Conservation (phyloP, 2,113 vertebrate species). For the Propithecus coquereli region DNA sequence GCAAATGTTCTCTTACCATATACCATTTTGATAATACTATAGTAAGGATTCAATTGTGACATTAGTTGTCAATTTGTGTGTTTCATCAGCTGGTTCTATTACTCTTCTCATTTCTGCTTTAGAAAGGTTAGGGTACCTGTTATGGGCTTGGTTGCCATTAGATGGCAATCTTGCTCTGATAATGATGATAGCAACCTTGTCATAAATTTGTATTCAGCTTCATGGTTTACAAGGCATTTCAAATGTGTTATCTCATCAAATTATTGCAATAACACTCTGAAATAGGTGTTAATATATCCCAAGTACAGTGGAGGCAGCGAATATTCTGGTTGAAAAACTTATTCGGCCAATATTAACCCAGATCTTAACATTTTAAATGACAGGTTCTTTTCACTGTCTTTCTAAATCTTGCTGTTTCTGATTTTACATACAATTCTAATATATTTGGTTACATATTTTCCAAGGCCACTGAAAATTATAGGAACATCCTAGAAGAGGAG, state of each 20-base stretch:
- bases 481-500: not conserved
- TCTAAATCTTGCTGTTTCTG: not conserved
- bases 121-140: not conserved
- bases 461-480: conserved; percentile 27
- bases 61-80: not conserved
- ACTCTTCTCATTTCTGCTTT: not conserved
- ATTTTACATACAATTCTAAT: conserved; percentile 4
- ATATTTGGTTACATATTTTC: not conserved
- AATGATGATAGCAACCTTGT: not conserved
- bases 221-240: conserved; percentile 45
- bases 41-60: not conserved
- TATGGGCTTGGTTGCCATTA: conserved; percentile 21
- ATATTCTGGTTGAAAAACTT: conserved; percentile 28
- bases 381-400: not conserved
- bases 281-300: conserved; percentile 59
- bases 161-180: conserved; percentile 60
- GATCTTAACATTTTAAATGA: not conserved
- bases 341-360: not conserved
- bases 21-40: not conserved
- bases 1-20: not conserved
- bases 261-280: conserved; percentile 52
- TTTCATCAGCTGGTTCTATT: not conserved
- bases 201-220: conserved; percentile 30
- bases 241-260: conserved; percentile 59
- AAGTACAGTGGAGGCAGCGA: conserved; percentile 3